Percentiles rank a stretch among this genome's conserved stretches.
Evolutionary conservation across 2,113 vertebrate genomes (phyloP).

Genomic region (Sorex araneus): DNA sequence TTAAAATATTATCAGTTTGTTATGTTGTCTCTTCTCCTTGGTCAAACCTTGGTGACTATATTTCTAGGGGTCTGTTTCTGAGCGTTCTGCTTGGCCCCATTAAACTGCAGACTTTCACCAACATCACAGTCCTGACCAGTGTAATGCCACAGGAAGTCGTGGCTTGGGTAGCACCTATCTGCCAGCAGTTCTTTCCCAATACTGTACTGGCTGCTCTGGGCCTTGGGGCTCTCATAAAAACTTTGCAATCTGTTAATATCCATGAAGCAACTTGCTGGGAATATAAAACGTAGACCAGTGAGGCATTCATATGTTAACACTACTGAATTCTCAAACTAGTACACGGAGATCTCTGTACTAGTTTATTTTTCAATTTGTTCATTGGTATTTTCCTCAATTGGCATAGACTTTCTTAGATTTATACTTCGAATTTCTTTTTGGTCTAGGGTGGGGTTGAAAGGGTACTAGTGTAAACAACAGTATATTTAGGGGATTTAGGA

Average conservation of each 20-base stretch:
- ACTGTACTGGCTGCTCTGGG: fast-evolving
- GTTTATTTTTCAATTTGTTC: neutral
- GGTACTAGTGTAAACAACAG: neutral
- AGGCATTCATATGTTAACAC: neutral
- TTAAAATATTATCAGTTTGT: too few species aligned
- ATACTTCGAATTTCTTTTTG: neutral
- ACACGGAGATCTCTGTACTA: neutral
- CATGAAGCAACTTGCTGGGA: neutral
- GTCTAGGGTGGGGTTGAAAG: too few species aligned
- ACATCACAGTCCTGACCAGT: fast-evolving
- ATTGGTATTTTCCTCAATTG: neutral
- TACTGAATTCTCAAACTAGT: neutral
- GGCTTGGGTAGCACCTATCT: fast-evolving
- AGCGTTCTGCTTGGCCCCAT: neutral
- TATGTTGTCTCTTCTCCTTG: neutral
- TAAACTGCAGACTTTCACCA: too few species aligned
- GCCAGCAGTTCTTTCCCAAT: neutral
- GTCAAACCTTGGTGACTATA: fast-evolving
- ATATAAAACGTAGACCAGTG: fast-evolving
- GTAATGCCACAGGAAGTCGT: fast-evolving
- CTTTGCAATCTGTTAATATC: neutral
- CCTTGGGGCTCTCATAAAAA: neutral
- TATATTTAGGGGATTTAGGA: too few species aligned
- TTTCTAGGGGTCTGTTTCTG: neutral
- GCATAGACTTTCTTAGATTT: neutral